phyloP scores from a whole-genome alignment of 1,140 invertebrate genomes.

The Spodoptera litura region DNA sequence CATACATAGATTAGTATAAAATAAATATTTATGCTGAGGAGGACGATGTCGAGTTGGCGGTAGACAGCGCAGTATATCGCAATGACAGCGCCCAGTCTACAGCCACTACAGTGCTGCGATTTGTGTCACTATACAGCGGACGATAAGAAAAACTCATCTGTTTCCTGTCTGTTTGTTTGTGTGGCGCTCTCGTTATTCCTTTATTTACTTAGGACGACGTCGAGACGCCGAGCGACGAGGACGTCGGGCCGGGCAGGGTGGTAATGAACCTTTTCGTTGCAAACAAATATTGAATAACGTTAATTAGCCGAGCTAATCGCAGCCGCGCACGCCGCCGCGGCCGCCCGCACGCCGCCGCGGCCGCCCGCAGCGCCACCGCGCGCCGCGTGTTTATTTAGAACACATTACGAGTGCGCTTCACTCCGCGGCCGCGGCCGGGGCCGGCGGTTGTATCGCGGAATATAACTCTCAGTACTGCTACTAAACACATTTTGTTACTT shows the following conservation, averaged over 20 bases:
- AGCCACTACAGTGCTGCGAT: background rate
- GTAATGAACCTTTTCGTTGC: slow-evolving; percentile 43
- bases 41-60: no score
- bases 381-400: background rate
- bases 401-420: background rate
- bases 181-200: slow-evolving; percentile 21
- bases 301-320: slow-evolving; percentile 43
- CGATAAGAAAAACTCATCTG: slow-evolving; percentile 43
- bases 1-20: no score
- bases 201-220: slow-evolving; percentile 35
- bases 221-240: slow-evolving; percentile 8
- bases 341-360: background rate
- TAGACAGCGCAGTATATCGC: no score
- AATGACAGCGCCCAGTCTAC: no score
- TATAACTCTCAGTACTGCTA: no score
- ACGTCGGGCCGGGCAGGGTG: background rate
- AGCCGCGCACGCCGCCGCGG: slow-evolving; percentile 3
- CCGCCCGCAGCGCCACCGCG: background rate
- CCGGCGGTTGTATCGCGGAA: no score
- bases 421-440: no score
- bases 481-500: no score
- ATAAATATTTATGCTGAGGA: no score
- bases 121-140: background rate
- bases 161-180: slow-evolving; percentile 32
- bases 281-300: slow-evolving; percentile 47